Evolutionary conservation across 2,888 invertebrate genomes (phyloP), one percentile per base, ranked within the genome.

Genomic region (Tinea pellionella): DNA sequence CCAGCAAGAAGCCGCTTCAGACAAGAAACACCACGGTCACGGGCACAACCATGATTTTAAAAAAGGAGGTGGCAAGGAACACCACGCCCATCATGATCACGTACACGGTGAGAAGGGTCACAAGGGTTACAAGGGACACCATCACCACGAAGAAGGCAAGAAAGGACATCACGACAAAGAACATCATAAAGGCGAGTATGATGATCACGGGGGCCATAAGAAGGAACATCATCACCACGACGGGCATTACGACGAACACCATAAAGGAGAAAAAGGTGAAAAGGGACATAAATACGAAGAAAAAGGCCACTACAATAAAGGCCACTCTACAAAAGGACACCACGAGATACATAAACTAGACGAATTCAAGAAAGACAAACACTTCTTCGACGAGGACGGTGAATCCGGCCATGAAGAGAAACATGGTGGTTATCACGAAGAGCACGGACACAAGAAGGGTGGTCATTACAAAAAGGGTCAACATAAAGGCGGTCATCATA

Each of bases 331-430:
- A 65, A 94, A 95, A 76, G 95, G 96, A 61, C 93, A 94, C 65
- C 95, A 96, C 73, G 93, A 94, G 74, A 89, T 95, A 7, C 94
- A 96, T 79, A 95, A 96, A 71, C 79, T 93, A 63, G 94, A 96
- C 75, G 95, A 95, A 78, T 94, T 91, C 79, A 94, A 94, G 74
- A 95, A 95, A 76, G 93, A 95, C 69, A 95, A 95, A 72, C 92
- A 94, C 71, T 95, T 94, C 90, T 94, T 92, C 76, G 95, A 95
- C 67, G 95, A 95, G 78, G 92, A 94, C 68, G 94, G 95, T 66
- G 94, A 94, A 69, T 91, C 92, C 51, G 94, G 92, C 0, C 93
- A 93, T 67, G 93, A 94, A 74, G 93, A 93, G 72, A 94, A 94
- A 70, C 93, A 95, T 70, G 95, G 94, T 63, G 93, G 90, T 37